Evolutionary conservation across 2,888 invertebrate species (phyloP), one percentile per base, ranked within the genome.

Genomic region (Busseola fusca): DNA sequence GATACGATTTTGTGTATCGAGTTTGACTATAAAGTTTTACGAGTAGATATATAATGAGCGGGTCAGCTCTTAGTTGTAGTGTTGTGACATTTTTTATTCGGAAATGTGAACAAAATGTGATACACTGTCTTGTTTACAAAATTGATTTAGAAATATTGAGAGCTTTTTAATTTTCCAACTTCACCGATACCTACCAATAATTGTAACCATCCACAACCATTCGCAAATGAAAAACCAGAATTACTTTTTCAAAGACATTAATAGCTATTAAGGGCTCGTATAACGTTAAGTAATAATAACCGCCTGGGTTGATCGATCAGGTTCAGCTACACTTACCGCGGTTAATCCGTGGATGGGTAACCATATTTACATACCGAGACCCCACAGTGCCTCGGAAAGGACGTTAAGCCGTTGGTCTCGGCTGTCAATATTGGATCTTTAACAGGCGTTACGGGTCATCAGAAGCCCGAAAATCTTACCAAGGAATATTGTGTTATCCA

Each of bases 1-100:
- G 77, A 79, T 78, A 74, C 68, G 57, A 67, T 82, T 74, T 84
- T 81, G 64, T 82, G 72, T 70, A 80, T 82, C 76, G 69, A 74
- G 52, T 72, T 73, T 16, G 66, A 52, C 63, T 76, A 72, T 76
- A 66, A 81, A 69, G 42, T 83, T 80, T 73, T 78, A 34, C 34
- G 5, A 34, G 34, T 34, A n/a, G n/a, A n/a, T n/a, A 72, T 79
- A 57, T 78, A 74, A 80, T 80, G 72, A 72, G 45, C 21, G 21
- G 16, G n/a, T 9, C 10, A 72, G 50, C 45, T 42, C 56, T 78
- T 72, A 54, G 1, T 58, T 62, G 54, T 69, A 58, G 62, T n/a
- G 40, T 65, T 58, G 34, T 62, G 48, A 60, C 14, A 34, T 67
- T 59, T 67, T 72, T 40, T 37, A 30, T 57, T 59, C 1, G 6